phyloP scores from a whole-genome alignment of 2,888 invertebrate genomes.

The Drosophila gaucha region DNA sequence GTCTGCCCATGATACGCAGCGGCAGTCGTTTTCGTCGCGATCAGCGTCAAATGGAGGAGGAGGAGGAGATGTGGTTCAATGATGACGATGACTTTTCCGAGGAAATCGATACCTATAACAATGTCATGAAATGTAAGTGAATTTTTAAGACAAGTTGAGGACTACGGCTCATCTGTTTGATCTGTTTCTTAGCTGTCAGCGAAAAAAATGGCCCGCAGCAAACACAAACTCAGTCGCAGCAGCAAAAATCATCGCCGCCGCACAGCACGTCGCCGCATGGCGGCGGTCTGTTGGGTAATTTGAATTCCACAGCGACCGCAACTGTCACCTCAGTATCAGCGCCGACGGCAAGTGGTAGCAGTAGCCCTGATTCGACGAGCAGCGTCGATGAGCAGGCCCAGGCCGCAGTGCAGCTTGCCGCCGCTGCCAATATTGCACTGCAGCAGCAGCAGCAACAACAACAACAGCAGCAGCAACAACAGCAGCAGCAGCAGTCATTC shows the following conservation, averaged over 20 bases:
- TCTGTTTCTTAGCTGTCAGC: constrained; percentile 63
- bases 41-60: constrained; percentile 97
- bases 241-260: constrained; percentile 79
- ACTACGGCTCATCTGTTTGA: background rate
- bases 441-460: constrained; percentile 81
- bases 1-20: constrained; percentile 89
- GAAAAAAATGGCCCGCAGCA: constrained; percentile 84
- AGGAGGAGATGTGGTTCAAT: constrained; percentile 99
- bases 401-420: constrained; percentile 78
- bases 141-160: too few relatives aligned
- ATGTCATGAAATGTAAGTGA: constrained; percentile 84
- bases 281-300: constrained; percentile 73
- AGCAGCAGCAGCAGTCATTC: constrained; percentile 83
- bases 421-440: constrained; percentile 83
- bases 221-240: constrained; percentile 73
- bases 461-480: constrained; percentile 81
- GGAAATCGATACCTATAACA: constrained; percentile 86
- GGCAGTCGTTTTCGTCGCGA: constrained; percentile 92
- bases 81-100: constrained; percentile 97
- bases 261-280: constrained; percentile 74
- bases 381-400: constrained; percentile 75
- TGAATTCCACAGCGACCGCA: constrained; percentile 79
- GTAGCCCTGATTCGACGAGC: constrained; percentile 67
- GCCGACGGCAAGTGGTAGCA: constrained; percentile 69
- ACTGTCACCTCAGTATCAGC: constrained; percentile 75